Conservation (phyloP, 2,888 invertebrate species). For the Coecobrya sp. region DNA sequence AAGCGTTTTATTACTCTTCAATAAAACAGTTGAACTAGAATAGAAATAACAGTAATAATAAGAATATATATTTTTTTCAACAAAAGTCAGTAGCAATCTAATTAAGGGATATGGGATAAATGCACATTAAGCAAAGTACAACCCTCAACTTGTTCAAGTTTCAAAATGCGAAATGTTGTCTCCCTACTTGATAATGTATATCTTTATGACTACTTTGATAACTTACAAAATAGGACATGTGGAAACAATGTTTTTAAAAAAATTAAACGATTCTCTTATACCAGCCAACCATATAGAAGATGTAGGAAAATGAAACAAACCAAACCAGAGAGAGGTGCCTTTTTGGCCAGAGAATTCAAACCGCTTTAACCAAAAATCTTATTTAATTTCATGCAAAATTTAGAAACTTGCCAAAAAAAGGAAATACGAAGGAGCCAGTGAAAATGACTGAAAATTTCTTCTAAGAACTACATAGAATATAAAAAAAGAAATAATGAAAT, state of each 20-base stretch:
- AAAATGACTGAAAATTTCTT: no score
- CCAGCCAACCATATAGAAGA: not conserved
- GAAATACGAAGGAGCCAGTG: no score
- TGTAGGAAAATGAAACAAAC: not conserved
- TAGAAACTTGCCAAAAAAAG: no score
- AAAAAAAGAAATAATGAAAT: not conserved
- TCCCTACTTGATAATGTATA: not conserved
- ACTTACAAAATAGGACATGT: constrained; percentile 1
- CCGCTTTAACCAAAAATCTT: no score
- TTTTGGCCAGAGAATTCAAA: not conserved
- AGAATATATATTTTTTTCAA: constrained; percentile 25
- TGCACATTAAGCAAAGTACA: constrained; percentile 29
- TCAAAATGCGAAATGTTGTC: not conserved
- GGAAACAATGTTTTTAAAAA: not conserved
- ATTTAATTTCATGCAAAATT: constrained; percentile 2
- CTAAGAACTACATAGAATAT: not conserved
- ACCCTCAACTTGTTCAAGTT: not conserved
- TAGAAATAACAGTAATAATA: constrained; percentile 29
- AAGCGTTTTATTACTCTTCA: constrained; percentile 74
- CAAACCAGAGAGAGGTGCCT: constrained; percentile 8
- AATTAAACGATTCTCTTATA: not conserved
- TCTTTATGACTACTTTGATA: constrained; percentile 17
- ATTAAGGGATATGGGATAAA: constrained; percentile 57
- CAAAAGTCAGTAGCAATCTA: constrained; percentile 51
- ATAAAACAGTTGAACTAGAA: constrained; percentile 67